Evolutionary conservation across 2,797 vertebrate species (phyloP), one percentile per base, ranked within the genome.

Genomic region (Sciurus carolinensis): DNA sequence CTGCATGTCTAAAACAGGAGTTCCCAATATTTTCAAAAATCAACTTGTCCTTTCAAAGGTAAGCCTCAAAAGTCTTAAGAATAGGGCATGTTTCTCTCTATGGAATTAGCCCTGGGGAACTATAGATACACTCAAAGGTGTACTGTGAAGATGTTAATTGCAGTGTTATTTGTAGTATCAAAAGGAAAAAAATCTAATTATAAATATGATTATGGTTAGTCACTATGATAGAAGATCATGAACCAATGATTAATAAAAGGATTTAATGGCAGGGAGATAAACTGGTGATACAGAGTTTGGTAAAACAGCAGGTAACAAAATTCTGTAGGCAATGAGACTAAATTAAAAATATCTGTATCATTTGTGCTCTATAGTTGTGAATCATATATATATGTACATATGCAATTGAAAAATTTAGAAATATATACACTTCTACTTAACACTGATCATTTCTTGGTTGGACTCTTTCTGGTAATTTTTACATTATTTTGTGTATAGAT

Each of bases 21-120:
- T 81, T 93, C 22, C 12, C 2, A 47, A 20, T 91, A 80, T 67
- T 92, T 95, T 85, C 3, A 82, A 69, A 92, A 81, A 52, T 57
- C 85, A 28, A 84, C 8, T 22, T 81, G 13, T 17, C 44, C n/a
- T 54, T 87, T 71, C 80, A 30, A 91, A 93, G 18, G 4, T 52
- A 5, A 67, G 6, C 71, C 83, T 90, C 30, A 86, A 50, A 95
- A 90, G 18, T 84, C 42, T 39, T 87, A 81, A 87, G 82, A 92
- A 73, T 57, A 39, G 15, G 59, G 18, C 4, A 47, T 59, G 13
- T 72, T 85, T 85, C 50, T 92, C 20, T 93, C 62, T n/a, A 94
- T 81, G 67, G 26, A 87, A 84, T 94, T 95, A 26, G 87, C 2
- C 24, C 22, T 83, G 77, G 28, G 14, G 72, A 95, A 5, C 39